Evolutionary conservation across 2,888 invertebrate genomes (phyloP).

Genomic region (Agonum fuliginosum): DNA sequence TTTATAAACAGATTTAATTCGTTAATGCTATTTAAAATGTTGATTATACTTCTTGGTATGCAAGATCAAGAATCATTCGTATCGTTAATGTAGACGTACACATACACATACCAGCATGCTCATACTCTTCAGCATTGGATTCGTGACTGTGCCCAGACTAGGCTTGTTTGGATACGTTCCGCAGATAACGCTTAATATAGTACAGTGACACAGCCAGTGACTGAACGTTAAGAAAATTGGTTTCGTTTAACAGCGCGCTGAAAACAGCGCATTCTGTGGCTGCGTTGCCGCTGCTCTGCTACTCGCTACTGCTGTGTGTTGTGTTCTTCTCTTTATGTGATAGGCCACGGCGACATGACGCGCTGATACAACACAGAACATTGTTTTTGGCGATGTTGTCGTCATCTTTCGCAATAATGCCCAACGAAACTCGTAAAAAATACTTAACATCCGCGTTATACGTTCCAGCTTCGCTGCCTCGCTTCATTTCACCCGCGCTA

Average conservation of each 20-base stretch:
- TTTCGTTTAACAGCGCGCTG: slow-evolving; percentile 64
- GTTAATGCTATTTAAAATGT: too few species aligned
- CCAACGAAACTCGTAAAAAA: slow-evolving; percentile 50
- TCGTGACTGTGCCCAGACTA: slow-evolving; percentile 41
- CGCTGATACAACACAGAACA: slow-evolving; percentile 50
- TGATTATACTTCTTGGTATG: too few species aligned
- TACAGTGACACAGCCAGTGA: slow-evolving; percentile 51
- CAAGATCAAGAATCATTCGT: background rate
- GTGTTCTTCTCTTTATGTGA: slow-evolving; percentile 29
- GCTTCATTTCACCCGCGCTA: background rate
- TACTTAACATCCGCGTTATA: slow-evolving; percentile 46
- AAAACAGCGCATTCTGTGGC: slow-evolving; percentile 55
- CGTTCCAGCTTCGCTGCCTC: slow-evolving; percentile 17
- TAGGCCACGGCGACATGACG: slow-evolving; percentile 50
- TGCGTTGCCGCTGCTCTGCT: background rate
- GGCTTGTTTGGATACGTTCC: slow-evolving; percentile 45
- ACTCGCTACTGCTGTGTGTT: background rate
- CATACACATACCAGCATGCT: background rate
- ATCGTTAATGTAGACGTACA: background rate
- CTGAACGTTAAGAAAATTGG: slow-evolving; percentile 64
- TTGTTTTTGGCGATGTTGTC: slow-evolving; percentile 49
- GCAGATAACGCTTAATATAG: slow-evolving; percentile 51
- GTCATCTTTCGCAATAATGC: slow-evolving; percentile 49
- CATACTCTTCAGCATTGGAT: background rate
- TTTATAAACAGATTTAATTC: too few species aligned